A percentile compares a stretch with the other conserved stretches of the same genome.
Conservation (phyloP, 2,113 vertebrate species). For the Pteronura brasiliensis region DNA sequence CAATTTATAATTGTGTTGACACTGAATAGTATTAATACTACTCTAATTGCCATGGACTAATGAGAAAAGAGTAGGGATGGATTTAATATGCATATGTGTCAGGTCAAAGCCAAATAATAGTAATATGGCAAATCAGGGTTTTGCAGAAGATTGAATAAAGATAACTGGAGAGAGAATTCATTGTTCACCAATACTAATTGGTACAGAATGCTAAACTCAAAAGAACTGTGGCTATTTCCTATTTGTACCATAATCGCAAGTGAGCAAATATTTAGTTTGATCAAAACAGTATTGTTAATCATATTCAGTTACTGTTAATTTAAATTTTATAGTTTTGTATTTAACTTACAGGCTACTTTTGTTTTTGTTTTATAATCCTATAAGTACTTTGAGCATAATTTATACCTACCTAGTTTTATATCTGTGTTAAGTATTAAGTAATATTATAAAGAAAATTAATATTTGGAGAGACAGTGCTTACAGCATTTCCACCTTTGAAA, state of each 20-base stretch:
- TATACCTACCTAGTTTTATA: slow-evolving; percentile 9
- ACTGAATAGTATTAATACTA: neutral
- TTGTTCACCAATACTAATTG: neutral
- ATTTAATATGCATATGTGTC: neutral
- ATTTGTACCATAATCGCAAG: neutral
- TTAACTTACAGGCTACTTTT: neutral
- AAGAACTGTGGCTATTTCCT: neutral
- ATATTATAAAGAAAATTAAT: neutral
- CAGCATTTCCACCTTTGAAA: neutral
- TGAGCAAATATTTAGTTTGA: neutral
- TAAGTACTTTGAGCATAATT: neutral
- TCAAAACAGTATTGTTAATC: fast-evolving
- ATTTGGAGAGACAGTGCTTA: neutral
- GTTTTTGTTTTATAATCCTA: neutral
- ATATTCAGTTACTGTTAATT: slow-evolving; percentile 2
- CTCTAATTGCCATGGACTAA: neutral
- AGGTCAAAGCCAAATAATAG: neutral
- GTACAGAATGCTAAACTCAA: neutral
- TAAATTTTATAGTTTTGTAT: slow-evolving; percentile 1
- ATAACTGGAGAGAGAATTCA: neutral
- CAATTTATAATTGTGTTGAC: neutral
- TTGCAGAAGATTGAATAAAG: slow-evolving; percentile 24
- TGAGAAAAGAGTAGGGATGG: neutral
- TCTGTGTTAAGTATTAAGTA: slow-evolving; percentile 4
- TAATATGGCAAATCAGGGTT: neutral